These are phyloP conservation scores for Phymanthus crucifer DNA, from an alignment of 92 coral and sea anemone genomes.

Conservation along the genomic window DNA sequence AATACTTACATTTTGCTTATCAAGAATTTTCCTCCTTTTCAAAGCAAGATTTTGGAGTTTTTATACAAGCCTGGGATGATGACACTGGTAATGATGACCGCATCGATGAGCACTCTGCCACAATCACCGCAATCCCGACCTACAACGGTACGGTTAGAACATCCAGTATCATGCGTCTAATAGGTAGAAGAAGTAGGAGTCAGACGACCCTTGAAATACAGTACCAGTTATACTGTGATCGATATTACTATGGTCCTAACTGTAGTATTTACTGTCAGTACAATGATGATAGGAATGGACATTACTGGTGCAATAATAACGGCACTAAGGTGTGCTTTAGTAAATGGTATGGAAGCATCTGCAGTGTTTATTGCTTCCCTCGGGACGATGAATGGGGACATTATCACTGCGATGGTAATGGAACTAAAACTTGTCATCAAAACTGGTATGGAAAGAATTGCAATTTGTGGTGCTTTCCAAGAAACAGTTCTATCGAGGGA, in stretches of 20 bases:
- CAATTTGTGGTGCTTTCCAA: slow-evolving; percentile 50
- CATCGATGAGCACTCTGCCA: slow-evolving; percentile 22
- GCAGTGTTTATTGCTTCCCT: slow-evolving; percentile 66
- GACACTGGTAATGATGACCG: background rate
- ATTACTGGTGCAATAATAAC: slow-evolving; percentile 49
- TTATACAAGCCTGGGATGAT: slow-evolving; percentile 30
- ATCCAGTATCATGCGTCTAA: background rate
- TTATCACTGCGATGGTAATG: slow-evolving; percentile 55
- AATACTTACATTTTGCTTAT: too few relatives aligned
- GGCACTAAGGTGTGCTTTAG: slow-evolving; percentile 49
- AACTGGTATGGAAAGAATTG: slow-evolving; percentile 56
- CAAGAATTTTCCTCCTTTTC: background rate
- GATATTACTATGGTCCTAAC: slow-evolving; percentile 20
- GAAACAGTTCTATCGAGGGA: slow-evolving; percentile 32
- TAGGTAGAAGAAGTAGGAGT: slow-evolving; percentile 12
- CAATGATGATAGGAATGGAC: slow-evolving; percentile 50
- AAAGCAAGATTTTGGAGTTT: slow-evolving; percentile 21
- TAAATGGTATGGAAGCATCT: slow-evolving; percentile 68
- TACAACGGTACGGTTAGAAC: slow-evolving; percentile 24
- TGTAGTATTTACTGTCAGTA: slow-evolving; percentile 54
- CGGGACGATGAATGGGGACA: slow-evolving; percentile 63
- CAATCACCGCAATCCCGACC: slow-evolving; percentile 17
- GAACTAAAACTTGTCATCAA: slow-evolving; percentile 46
- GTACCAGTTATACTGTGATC: slow-evolving; percentile 37
- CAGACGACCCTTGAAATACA: slow-evolving; percentile 21